Conservation (phyloP, 2,888 invertebrate species). For the Chrysina gloriosa region DNA sequence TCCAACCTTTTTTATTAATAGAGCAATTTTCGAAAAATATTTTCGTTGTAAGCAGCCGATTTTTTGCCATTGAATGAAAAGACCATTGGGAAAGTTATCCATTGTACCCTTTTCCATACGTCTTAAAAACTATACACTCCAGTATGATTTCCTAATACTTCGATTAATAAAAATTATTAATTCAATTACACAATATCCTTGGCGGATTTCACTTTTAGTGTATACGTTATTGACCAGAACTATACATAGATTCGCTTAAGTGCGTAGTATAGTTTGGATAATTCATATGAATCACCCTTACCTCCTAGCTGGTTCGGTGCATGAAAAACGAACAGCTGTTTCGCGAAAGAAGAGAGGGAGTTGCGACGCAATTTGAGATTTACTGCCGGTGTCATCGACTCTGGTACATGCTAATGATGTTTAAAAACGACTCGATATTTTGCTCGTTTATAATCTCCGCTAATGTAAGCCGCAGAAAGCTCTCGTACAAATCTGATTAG, state of each 20-base stretch:
- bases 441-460: conserved; percentile 22
- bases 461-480: conserved; percentile 9
- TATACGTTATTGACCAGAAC: background rate
- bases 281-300: conserved; percentile 50
- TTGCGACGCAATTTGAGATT: conserved; percentile 47
- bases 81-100: too few relatives aligned
- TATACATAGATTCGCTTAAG: conserved; percentile 32
- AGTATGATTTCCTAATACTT: too few relatives aligned
- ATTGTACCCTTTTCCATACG: too few relatives aligned
- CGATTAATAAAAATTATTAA: too few relatives aligned
- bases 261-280: conserved; percentile 46
- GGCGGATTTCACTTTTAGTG: conserved; percentile 21
- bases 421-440: conserved; percentile 29
- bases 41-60: too few relatives aligned
- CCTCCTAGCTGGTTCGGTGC: conserved; percentile 20
- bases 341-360: conserved; percentile 32
- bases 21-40: too few relatives aligned
- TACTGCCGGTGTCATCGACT: conserved; percentile 46
- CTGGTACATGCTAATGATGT: conserved; percentile 38
- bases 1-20: too few relatives aligned
- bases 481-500: conserved; percentile 18
- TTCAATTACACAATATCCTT: conserved; percentile 45
- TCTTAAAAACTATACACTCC: too few relatives aligned
- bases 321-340: conserved; percentile 43
- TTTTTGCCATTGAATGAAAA: too few relatives aligned